Evolutionary conservation across 2,888 invertebrate genomes (phyloP).

Genomic region (Plemyria rubiginata): DNA sequence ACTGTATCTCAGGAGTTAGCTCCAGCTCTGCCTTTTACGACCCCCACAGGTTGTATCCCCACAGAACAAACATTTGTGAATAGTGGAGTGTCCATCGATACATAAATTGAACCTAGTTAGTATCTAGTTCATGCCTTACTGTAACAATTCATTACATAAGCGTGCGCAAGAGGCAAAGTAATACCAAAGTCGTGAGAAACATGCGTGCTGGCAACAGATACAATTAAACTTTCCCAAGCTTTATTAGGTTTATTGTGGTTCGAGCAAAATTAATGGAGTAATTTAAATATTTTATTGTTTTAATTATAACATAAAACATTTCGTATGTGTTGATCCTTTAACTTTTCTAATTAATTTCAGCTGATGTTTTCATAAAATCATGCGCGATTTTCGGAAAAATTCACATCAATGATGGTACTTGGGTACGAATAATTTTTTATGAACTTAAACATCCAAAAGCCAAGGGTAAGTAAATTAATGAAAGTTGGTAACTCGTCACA

Average conservation of each 20-base stretch:
- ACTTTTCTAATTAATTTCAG: slow-evolving; percentile 1
- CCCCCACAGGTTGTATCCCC: too few relatives aligned
- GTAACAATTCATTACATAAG: slow-evolving; percentile 45
- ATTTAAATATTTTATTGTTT: slow-evolving; percentile 23
- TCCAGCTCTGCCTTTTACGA: too few relatives aligned
- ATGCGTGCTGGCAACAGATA: slow-evolving; percentile 49
- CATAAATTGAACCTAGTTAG: slow-evolving; percentile 1
- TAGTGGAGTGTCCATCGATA: too few relatives aligned
- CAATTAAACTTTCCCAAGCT: slow-evolving; percentile 54
- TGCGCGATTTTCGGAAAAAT: not conserved
- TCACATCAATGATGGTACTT: not conserved
- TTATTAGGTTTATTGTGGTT: slow-evolving; percentile 38
- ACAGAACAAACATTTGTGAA: too few relatives aligned
- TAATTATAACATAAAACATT: slow-evolving; percentile 9
- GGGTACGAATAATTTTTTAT: too few relatives aligned
- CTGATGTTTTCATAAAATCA: not conserved
- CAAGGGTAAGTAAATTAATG: too few relatives aligned
- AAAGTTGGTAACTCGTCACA: too few relatives aligned
- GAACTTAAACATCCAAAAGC: too few relatives aligned
- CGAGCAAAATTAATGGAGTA: slow-evolving; percentile 18
- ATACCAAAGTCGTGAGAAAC: slow-evolving; percentile 57
- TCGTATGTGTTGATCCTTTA: not conserved
- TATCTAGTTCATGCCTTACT: slow-evolving; percentile 24
- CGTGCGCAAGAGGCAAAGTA: slow-evolving; percentile 46
- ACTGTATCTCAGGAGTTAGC: too few relatives aligned